Percentiles rank a stretch among this genome's conserved stretches.
phyloP scores from a whole-genome alignment of 2,797 vertebrate genomes.

The Nyctibius grandis region DNA sequence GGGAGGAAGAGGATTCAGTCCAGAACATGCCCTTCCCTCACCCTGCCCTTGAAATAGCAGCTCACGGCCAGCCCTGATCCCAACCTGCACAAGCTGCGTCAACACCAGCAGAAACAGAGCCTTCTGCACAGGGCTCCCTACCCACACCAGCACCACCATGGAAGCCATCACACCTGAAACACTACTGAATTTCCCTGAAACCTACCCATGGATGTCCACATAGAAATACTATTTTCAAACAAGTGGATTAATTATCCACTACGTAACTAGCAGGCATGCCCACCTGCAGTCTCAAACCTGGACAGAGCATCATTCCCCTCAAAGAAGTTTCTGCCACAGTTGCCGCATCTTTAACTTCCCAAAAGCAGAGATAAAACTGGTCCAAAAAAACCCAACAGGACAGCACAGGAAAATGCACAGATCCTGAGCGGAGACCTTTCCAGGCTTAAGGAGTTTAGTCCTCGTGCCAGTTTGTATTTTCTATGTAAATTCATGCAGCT shows the following conservation, averaged over 20 bases:
- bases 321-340: background rate
- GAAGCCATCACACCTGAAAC: background rate
- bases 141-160: background rate
- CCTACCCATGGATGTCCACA: background rate
- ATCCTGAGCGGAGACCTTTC: background rate
- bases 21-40: background rate
- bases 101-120: background rate
- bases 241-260: background rate
- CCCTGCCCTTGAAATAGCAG: background rate
- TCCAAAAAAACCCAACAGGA: background rate
- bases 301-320: background rate
- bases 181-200: background rate
- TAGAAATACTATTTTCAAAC: background rate
- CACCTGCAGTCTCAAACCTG: background rate
- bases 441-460: slow-evolving; percentile 21
- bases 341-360: background rate
- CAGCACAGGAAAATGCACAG: background rate
- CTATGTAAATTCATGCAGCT: slow-evolving; percentile 44
- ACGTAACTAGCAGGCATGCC: background rate
- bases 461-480: slow-evolving; percentile 30
- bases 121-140: background rate
- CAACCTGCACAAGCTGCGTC: background rate
- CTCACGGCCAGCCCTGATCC: background rate
- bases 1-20: background rate
- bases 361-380: background rate